Percentiles rank a stretch among this genome's conserved stretches.
Conservation (phyloP, 2,113 vertebrate genomes). For the Vireo altiloquus region DNA sequence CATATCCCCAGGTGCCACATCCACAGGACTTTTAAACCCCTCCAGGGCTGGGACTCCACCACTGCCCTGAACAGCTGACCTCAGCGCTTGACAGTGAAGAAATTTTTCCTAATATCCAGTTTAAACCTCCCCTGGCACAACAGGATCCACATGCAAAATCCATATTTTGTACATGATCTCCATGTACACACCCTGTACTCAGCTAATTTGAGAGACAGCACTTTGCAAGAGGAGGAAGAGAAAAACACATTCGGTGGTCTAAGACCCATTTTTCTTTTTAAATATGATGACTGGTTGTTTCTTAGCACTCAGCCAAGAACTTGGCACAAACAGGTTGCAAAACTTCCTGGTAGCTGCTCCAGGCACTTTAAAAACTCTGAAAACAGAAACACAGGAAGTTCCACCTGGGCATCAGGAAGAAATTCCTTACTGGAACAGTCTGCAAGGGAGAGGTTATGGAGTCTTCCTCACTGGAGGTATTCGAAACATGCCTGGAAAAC, state of each 20-base stretch:
- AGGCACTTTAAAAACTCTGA: not conserved
- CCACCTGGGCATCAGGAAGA: not conserved
- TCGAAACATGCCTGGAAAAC: not conserved
- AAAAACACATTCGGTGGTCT: not conserved
- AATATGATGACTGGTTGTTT: rapidly evolving
- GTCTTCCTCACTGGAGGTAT: too few species aligned
- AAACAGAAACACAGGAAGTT: not conserved
- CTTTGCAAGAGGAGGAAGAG: not conserved
- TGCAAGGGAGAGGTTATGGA: not conserved
- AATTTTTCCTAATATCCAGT: not conserved
- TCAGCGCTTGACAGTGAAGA: not conserved
- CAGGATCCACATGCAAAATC: not conserved
- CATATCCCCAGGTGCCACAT: not conserved
- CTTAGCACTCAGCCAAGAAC: not conserved
- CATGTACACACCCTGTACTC: rapidly evolving
- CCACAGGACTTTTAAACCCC: rapidly evolving
- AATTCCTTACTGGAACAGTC: not conserved
- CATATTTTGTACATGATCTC: rapidly evolving
- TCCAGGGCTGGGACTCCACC: not conserved
- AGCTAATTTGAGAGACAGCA: not conserved
- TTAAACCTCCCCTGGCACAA: not conserved
- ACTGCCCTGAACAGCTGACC: not conserved
- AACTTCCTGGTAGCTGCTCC: not conserved
- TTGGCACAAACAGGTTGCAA: not conserved
- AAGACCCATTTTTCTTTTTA: not conserved